Evolutionary conservation across 2,888 invertebrate genomes (phyloP), one percentile per base, ranked within the genome.

Genomic region (Sphinx pinastri): DNA sequence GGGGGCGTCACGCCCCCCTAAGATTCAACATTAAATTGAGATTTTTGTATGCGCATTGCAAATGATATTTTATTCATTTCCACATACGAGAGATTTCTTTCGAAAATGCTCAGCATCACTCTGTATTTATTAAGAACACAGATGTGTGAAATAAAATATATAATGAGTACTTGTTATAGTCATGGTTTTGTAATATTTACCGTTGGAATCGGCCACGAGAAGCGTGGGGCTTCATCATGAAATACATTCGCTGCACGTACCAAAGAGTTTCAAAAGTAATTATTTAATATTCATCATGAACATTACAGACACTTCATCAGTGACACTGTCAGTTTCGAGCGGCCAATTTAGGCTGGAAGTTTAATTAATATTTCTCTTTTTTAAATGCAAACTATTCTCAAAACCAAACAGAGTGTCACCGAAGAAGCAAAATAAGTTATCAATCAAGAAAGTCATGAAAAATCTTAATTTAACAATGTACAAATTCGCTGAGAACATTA

Each of bases 181-280:
- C 14, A 12, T 63, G 19, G n/a, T 16, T 63, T 47, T 19, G 16
- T 16, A 4, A 63, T 49, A 63, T 63, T 58, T n/a, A n/a, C 59
- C 19, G 55, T 67, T 13, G 57, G 57, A 16, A 7, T 49, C 49
- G 63, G 63, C 63, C 63, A 63, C 58, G 58, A 69, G 57, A 57
- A 69, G 63, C 63, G 49, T 57, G 59, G 58, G 72, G 69, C 70
- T 74, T 66, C 67, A 74, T 78, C 82, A 82, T 71, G 78, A 76
- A 80, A 80, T 81, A 81, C 76, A 72, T 72, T 78, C 81, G 79
- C 76, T 71, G 58, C 72, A 71, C 49, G 63, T 63, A 47, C 47
- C 63, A 63, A 49, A 63, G 63, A 63, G 63, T 63, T 63, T 49
- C 63, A 63, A 49, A 49, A 63, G 60, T 63, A 16, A 63, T 63